Evolutionary conservation across 2,113 vertebrate species (phyloP), one percentile per base, ranked within the genome.

Genomic region (Hemicordylus capensis): DNA sequence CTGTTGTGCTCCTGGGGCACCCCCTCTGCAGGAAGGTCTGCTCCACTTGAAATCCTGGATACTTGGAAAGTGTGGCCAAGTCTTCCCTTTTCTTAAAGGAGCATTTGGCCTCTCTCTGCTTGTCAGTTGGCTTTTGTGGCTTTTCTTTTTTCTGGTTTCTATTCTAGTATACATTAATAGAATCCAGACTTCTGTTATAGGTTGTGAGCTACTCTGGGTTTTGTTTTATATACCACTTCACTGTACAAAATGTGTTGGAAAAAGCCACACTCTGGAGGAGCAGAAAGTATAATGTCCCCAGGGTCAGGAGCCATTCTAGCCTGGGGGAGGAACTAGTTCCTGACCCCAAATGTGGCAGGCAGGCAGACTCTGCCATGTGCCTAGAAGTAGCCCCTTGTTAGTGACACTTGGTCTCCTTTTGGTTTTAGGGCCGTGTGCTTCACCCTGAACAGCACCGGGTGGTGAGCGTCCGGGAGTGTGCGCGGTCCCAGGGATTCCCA

Each of bases 401-500:
- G 6, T 37, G 37, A 37, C 12, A n/a, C 79, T 42, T 26, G 2
- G 8, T n/a, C 24, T 4, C 4, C 6, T 69, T 78, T 5, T 1
- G n/a, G n/a, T n/a, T 39, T 24, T 39, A 99, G 98, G 98, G 98
- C 4, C 98, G 98, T 0, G 98, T 99, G 59, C 95, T 99, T 56
- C 98, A 99, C 85, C 97, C 98, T 0, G 98, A 99, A 94, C 98
- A 99, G 96, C 98, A 99, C 96, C 90, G 98, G 4, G 98, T 99
- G 61, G 98, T 99, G 88, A 99, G 98, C 0, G 98, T 99, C 59
- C 93, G 98, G 89, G 98, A 99, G 48, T 99, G 98, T 0, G 96
- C 98, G 0, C 97, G 98, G 17, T 99, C 98, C 63, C 98, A 99
- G 89, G 98, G 98, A 6, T 99, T 99, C 93, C 98, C 98, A 0